phyloP scores from a whole-genome alignment of 2,888 invertebrate species.

The Bursaphelenchus okinawaensis region DNA sequence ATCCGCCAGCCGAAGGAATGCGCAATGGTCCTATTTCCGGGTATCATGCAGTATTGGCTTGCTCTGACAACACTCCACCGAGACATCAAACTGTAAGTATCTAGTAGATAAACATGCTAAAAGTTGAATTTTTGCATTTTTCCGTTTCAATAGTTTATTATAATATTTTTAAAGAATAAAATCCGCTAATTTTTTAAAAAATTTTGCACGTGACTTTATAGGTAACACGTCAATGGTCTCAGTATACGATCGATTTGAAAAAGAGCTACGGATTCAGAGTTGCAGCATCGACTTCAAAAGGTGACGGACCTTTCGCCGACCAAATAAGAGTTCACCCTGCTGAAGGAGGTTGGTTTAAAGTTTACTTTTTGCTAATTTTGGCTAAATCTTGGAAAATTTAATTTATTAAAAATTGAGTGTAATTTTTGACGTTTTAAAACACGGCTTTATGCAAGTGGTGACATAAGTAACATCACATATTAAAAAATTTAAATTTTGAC shows the following conservation, averaged over 20 bases:
- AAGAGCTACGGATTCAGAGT: conserved; percentile 69
- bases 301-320: conserved; percentile 76
- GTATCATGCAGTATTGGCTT: conserved; percentile 69
- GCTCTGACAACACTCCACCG: conserved; percentile 17
- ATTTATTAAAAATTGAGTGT: no score
- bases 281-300: conserved; percentile 87
- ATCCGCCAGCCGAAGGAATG: conserved; percentile 72
- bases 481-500: no score
- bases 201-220: conserved; percentile 19
- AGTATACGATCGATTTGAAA: conserved; percentile 46
- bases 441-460: not conserved
- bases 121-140: not conserved
- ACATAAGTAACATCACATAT: no score
- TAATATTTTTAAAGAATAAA: not conserved
- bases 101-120: not conserved
- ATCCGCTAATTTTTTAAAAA: not conserved
- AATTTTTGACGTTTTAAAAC: not conserved
- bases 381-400: no score
- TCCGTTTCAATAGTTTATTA: not conserved
- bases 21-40: conserved; percentile 87
- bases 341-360: conserved; percentile 5
- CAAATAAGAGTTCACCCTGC: conserved; percentile 18
- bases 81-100: conserved; percentile 13
- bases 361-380: not conserved
- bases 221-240: conserved; percentile 39